Conservation (phyloP, 2,797 vertebrate species). For the Stomatorhinus walkeri region DNA sequence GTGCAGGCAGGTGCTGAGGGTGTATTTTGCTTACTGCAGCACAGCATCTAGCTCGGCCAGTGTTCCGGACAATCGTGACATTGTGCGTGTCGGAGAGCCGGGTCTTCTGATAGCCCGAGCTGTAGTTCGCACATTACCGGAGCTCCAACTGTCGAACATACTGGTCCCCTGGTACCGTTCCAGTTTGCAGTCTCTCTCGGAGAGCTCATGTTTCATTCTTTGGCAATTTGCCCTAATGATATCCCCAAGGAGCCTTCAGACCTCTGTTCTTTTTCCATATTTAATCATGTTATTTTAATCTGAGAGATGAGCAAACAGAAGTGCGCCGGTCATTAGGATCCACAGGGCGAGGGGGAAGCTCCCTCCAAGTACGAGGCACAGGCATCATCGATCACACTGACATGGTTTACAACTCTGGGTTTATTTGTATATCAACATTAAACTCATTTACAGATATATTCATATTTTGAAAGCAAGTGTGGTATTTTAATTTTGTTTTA, state of each 20-base stretch:
- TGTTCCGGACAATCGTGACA: constrained; percentile 86
- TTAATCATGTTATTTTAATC: constrained; percentile 93
- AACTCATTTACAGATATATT: background rate
- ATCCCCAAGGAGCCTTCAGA: constrained; percentile 90
- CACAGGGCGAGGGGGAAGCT: constrained; percentile 27
- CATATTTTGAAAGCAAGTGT: background rate
- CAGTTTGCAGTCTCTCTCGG: constrained; percentile 84
- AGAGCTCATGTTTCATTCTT: constrained; percentile 98
- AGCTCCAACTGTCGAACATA: constrained; percentile 78
- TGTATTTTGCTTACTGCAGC: constrained; percentile 37
- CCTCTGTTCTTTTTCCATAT: constrained; percentile 87
- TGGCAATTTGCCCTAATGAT: constrained; percentile 99
- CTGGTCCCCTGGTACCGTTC: constrained; percentile 74
- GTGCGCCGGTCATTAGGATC: constrained; percentile 62
- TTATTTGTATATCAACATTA: constrained; percentile 13
- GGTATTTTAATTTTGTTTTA: background rate
- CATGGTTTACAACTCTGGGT: constrained; percentile 8
- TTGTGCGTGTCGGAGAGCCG: constrained; percentile 80
- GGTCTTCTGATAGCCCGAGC: constrained; percentile 71
- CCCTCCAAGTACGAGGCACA: constrained; percentile 7
- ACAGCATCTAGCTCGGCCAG: constrained; percentile 66
- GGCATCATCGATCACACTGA: constrained; percentile 7
- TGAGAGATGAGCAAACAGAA: constrained; percentile 69
- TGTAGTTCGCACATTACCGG: constrained; percentile 75
- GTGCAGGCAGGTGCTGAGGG: constrained; percentile 23